These are phyloP conservation scores for Drosophila kanekoi DNA, from an alignment of 2,888 invertebrate species.

Conservation along the genomic window DNA sequence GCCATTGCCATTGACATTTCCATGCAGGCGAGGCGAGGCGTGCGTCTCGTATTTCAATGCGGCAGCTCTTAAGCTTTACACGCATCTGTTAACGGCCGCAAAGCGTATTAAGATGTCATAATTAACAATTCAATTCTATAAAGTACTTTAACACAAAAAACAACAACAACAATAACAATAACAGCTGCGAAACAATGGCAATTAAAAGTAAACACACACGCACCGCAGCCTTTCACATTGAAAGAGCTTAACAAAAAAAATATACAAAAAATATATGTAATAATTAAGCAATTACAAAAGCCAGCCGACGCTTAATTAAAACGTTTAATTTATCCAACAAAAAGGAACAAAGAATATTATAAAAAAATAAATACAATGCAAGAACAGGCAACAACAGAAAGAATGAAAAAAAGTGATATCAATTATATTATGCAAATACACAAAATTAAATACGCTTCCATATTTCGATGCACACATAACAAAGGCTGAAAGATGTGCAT, in stretches of 20 bases:
- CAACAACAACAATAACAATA: constrained; percentile 4
- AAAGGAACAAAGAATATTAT: neutral
- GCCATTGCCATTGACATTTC: constrained; percentile 16
- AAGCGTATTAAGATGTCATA: constrained; percentile 27
- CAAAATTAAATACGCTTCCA: neutral
- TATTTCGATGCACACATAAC: neutral
- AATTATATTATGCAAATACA: constrained; percentile 7
- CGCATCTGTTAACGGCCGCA: constrained; percentile 1
- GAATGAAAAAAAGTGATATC: constrained; percentile 15
- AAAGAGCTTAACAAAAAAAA: constrained; percentile 19
- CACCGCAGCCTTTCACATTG: neutral
- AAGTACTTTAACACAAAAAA: constrained; percentile 3
- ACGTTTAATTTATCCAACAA: constrained; percentile 11
- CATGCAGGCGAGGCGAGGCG: neutral
- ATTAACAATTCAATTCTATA: constrained; percentile 33
- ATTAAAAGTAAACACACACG: constrained; percentile 54
- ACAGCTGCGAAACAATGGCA: constrained; percentile 27
- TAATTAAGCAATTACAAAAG: constrained; percentile 19
- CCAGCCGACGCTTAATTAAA: constrained; percentile 44
- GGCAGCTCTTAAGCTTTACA: constrained; percentile 4
- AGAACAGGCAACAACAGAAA: neutral
- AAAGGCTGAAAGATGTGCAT: neutral
- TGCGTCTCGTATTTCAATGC: constrained; percentile 10
- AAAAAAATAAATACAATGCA: constrained; percentile 2
- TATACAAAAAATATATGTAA: constrained; percentile 25